Evolutionary conservation across 2,888 invertebrate genomes (phyloP).

Genomic region (Taphrorychus bicolor): DNA sequence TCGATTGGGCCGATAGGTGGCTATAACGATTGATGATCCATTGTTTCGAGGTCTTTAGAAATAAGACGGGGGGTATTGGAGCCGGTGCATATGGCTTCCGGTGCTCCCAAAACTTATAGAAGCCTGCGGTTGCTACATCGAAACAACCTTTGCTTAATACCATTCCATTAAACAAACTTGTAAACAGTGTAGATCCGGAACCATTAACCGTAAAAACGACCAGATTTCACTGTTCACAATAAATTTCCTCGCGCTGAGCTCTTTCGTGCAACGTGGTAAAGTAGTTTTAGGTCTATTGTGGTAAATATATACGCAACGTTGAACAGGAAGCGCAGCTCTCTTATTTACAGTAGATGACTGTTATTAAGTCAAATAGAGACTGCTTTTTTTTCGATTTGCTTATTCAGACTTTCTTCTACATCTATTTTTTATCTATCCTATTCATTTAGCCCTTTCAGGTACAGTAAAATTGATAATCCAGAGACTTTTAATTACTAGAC

Average conservation of each 20-base stretch:
- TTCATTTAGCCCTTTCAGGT: no score
- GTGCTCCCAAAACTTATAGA: not conserved
- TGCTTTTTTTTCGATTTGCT: no score
- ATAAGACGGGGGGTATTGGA: not conserved
- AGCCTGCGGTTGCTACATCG: not conserved
- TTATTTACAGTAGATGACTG: no score
- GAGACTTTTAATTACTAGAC: no score
- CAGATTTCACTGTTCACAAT: slow-evolving; percentile 15
- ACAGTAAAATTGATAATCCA: no score
- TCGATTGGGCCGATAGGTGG: slow-evolving; percentile 38
- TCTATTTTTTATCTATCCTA: no score
- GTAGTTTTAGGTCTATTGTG: no score
- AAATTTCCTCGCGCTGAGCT: slow-evolving; percentile 2
- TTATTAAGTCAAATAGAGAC: no score
- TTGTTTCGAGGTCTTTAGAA: not conserved
- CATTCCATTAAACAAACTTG: slow-evolving; percentile 2
- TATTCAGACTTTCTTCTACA: no score
- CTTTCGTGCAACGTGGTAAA: no score
- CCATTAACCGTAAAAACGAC: slow-evolving; percentile 21
- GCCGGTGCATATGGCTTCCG: not conserved
- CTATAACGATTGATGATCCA: slow-evolving; percentile 1
- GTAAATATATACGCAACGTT: no score
- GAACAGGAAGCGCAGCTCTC: no score
- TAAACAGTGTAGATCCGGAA: slow-evolving; percentile 12
- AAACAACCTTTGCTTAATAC: slow-evolving; percentile 1